Evolutionary conservation across 2,113 vertebrate species (phyloP).

Genomic region (Geococcyx californianus): DNA sequence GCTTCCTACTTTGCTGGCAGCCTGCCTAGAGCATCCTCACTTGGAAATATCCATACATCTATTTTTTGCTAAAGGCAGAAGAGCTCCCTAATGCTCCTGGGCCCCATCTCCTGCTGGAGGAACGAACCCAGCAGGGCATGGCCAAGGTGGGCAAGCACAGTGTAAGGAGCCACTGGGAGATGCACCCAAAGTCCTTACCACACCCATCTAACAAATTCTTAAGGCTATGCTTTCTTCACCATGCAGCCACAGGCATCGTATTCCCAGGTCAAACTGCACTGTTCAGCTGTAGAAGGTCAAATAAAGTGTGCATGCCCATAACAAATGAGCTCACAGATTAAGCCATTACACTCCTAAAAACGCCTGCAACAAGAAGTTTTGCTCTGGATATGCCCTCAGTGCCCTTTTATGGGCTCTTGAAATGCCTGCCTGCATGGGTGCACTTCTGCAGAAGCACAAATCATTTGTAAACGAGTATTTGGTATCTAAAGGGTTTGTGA

Average conservation of each 20-base stretch:
- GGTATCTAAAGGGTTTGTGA: not conserved
- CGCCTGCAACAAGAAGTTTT: not conserved
- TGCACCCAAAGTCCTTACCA: not conserved
- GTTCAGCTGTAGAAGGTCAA: not conserved
- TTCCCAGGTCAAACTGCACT: not conserved
- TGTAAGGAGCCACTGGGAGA: fast-evolving
- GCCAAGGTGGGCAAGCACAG: fast-evolving
- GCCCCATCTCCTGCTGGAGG: not conserved
- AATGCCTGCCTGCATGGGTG: too few species aligned
- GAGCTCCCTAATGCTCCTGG: not conserved
- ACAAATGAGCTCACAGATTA: not conserved
- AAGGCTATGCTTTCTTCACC: fast-evolving
- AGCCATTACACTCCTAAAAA: not conserved
- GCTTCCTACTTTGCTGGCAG: not conserved
- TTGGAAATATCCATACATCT: not conserved
- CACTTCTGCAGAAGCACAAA: not conserved
- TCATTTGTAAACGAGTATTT: not conserved
- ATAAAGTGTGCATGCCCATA: fast-evolving
- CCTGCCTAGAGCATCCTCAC: not conserved
- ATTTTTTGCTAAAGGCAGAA: not conserved
- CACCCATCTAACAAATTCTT: fast-evolving
- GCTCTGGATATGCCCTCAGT: not conserved
- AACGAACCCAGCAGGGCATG: fast-evolving
- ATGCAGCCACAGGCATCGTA: fast-evolving
- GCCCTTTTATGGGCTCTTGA: not conserved